A percentile compares a stretch with the other conserved stretches of the same genome.
Evolutionary conservation across 35 echinoderm and acorn worm genomes (phyloP).

Genomic region (Chiridota heheva): DNA sequence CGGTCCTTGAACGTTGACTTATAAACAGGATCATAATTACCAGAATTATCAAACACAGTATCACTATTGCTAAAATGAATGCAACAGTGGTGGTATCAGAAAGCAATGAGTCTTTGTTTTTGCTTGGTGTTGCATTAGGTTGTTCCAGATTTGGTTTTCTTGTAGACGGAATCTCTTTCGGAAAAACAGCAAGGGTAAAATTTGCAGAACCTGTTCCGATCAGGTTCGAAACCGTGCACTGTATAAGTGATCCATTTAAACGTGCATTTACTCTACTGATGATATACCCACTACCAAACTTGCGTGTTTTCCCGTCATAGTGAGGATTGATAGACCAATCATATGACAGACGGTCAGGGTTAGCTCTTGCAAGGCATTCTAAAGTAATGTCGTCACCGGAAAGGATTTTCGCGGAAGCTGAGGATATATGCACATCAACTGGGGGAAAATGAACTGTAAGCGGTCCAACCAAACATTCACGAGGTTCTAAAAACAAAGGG

Average conservation of each 20-base stretch:
- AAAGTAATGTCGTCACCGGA: conserved; percentile 14
- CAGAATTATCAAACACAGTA: conserved; percentile 4
- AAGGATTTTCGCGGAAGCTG: not conserved
- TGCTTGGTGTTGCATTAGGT: too few relatives aligned
- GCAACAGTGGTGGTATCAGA: conserved; percentile 11
- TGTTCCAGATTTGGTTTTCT: too few relatives aligned
- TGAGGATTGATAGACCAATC: conserved; percentile 10
- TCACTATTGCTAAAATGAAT: conserved; percentile 25
- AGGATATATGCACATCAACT: not conserved
- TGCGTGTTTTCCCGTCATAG: not conserved
- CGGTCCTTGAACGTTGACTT: conserved; percentile 23
- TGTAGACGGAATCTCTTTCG: too few relatives aligned
- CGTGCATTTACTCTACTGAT: too few relatives aligned
- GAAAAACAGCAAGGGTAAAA: too few relatives aligned
- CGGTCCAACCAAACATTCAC: conserved; percentile 17
- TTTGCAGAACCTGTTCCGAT: too few relatives aligned
- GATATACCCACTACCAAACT: too few relatives aligned
- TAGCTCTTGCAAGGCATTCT: conserved; percentile 4
- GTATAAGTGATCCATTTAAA: too few relatives aligned
- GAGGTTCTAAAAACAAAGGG: not conserved
- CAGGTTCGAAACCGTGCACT: too few relatives aligned
- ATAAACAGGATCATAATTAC: conserved; percentile 29
- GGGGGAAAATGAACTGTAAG: not conserved
- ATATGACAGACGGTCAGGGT: not conserved
- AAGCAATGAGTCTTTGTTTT: too few relatives aligned